Evolutionary conservation across 53 echinoderm and acorn worm genomes (phyloP).

Genomic region (Mesocentrotus franciscanus): DNA sequence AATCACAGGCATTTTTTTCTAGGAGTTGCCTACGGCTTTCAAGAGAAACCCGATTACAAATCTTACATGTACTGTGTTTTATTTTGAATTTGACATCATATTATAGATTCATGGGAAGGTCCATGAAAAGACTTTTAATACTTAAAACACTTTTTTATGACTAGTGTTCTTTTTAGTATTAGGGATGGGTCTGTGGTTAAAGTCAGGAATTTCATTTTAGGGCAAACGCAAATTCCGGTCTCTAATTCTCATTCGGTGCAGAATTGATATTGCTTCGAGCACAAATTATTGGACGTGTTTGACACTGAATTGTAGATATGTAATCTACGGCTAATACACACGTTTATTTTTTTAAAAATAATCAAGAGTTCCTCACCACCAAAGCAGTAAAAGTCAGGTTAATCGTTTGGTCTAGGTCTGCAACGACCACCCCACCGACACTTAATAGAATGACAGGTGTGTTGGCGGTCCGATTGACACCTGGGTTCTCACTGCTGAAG

Average conservation of each 20-base stretch:
- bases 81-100: too few relatives aligned
- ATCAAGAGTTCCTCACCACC: background rate
- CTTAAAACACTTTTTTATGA: too few relatives aligned
- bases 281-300: background rate
- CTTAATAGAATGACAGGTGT: constrained; percentile 44
- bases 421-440: background rate
- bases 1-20: background rate
- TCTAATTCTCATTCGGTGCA: background rate
- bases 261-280: background rate
- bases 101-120: too few relatives aligned
- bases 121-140: too few relatives aligned
- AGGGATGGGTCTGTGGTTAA: background rate
- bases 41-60: too few relatives aligned
- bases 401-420: constrained; percentile 16
- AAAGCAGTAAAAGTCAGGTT: constrained; percentile 54
- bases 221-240: background rate
- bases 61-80: too few relatives aligned
- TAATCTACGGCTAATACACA: too few relatives aligned
- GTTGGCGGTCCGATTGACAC: constrained; percentile 39
- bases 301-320: background rate
- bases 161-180: too few relatives aligned
- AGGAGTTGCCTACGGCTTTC: too few relatives aligned
- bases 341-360: too few relatives aligned
- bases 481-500: constrained; percentile 16
- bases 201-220: background rate